Base-by-base conservation (phyloP, 2,888 invertebrate genomes). In the Sphaeridia pumilis region DNA sequence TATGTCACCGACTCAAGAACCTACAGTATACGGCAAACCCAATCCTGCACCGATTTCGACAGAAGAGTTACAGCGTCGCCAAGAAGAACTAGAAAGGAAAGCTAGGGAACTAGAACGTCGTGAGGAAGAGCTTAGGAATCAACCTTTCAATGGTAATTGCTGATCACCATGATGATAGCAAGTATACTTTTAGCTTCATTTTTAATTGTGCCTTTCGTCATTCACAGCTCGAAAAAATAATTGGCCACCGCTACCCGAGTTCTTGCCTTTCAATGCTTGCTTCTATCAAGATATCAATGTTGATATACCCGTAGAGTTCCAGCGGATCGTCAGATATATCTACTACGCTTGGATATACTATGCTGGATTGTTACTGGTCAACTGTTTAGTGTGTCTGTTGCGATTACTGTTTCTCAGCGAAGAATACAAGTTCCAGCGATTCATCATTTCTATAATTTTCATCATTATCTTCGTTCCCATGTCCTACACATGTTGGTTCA, bases 231-330 rank as follows among this genome's bases (percentile, higher is more conserved):
- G 89, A 64, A 78, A 85, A 65, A 95, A 98, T 72, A 99, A 98
- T 74, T 99, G 95, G 94, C 98, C 98, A 1, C 98, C 98, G 0
- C 72, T 99, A 60, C 97, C 98, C 1, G 82, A 84, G 49, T 84
- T 84, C 68, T 88, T 87, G 67, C 93, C 90, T 56, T 79, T 95
- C 58, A 89, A 94, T 70, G 97, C 98, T 0, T 99, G 98, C 72
- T 98, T 99, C 75, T 97, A 97, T 73, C 97, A 98, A 76, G 97
- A 99, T 72, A 94, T 99, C 66, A 89, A 90, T 71, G 87, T 98
- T 44, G 98, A 99, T 70, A 99, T 99, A 71, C 94, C 95, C 24
- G 76, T 88, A 46, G 94, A 97, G 71, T 98, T 98, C 74, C 97
- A 98, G 73, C 85, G 85, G 72, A 83, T 94, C 66, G 97, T 98